Conservation (phyloP, 2,888 invertebrate genomes). For the Melipona beecheii region DNA sequence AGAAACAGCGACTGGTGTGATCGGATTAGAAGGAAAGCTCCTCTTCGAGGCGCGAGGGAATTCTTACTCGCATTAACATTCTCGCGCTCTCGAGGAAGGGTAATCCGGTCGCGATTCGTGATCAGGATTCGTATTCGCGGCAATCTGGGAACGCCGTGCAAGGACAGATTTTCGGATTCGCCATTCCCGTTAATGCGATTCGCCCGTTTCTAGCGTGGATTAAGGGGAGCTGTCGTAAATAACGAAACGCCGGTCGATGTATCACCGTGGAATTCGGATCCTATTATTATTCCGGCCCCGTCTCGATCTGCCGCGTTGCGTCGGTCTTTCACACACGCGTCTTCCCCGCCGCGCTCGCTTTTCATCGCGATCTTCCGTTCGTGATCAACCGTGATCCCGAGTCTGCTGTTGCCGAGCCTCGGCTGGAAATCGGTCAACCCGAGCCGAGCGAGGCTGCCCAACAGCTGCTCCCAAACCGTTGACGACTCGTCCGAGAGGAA, state of each 20-base stretch:
- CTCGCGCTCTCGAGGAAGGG: conserved; percentile 56
- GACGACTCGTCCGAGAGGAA: not conserved
- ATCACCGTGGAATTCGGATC: conserved; percentile 78
- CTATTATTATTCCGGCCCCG: conserved; percentile 78
- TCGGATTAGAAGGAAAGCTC: conserved; percentile 32
- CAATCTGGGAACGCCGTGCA: conserved; percentile 39
- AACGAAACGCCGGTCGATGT: conserved; percentile 80
- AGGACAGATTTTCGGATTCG: conserved; percentile 60
- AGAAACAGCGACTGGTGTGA: conserved; percentile 11
- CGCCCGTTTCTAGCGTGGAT: conserved; percentile 72
- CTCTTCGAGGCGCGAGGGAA: conserved; percentile 18
- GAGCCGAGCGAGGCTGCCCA: too few relatives aligned
- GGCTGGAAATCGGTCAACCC: conserved; percentile 14
- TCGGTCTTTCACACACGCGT: conserved; percentile 62
- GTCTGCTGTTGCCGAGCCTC: conserved; percentile 29
- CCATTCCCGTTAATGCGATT: conserved; percentile 66
- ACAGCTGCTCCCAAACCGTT: not conserved
- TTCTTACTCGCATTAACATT: conserved; percentile 58
- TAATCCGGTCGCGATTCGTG: conserved; percentile 63
- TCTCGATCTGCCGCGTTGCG: conserved; percentile 67
- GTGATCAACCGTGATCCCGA: conserved; percentile 47
- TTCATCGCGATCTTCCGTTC: conserved; percentile 43
- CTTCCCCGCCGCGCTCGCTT: conserved; percentile 48
- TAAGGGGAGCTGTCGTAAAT: conserved; percentile 78
- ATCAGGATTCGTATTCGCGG: conserved; percentile 58